Conservation (phyloP, 2,888 invertebrate genomes). For the Ochropleura leucogaster region DNA sequence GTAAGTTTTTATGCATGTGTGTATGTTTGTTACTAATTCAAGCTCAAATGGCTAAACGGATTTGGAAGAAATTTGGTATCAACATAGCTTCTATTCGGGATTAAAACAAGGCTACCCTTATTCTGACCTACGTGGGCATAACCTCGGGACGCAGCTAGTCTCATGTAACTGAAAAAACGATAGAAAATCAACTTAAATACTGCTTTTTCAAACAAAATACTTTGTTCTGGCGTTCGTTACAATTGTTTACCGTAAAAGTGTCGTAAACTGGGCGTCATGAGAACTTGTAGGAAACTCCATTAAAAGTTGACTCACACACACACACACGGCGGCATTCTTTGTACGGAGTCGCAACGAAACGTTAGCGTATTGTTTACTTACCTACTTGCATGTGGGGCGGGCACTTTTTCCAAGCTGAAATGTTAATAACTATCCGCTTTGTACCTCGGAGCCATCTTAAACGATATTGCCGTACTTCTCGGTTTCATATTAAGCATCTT, state of each 20-base stretch:
- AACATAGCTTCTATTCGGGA: too few relatives aligned
- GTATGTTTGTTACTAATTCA: too few relatives aligned
- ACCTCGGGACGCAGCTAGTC: too few relatives aligned
- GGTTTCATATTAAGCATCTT: background rate
- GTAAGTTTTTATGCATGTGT: too few relatives aligned
- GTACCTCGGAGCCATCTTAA: background rate
- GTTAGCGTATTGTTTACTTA: constrained; percentile 15
- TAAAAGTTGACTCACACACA: constrained; percentile 55
- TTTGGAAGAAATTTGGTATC: too few relatives aligned
- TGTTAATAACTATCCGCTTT: background rate
- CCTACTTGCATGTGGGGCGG: background rate
- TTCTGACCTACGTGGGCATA: too few relatives aligned
- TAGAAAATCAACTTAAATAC: constrained; percentile 18
- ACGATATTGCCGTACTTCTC: background rate
- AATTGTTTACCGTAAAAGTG: constrained; percentile 33
- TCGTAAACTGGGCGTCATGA: constrained; percentile 46
- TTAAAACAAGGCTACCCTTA: too few relatives aligned
- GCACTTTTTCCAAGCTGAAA: background rate
- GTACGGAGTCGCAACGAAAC: background rate
- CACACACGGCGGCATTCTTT: constrained; percentile 20
- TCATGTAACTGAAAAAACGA: constrained; percentile 5
- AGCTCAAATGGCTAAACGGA: too few relatives aligned
- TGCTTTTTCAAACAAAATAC: constrained; percentile 10
- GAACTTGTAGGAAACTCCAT: constrained; percentile 60
- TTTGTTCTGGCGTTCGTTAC: constrained; percentile 25